Evolutionary conservation across 2,797 vertebrate species (phyloP), one percentile per base, ranked within the genome.

Genomic region (Champsocephalus gunnari): DNA sequence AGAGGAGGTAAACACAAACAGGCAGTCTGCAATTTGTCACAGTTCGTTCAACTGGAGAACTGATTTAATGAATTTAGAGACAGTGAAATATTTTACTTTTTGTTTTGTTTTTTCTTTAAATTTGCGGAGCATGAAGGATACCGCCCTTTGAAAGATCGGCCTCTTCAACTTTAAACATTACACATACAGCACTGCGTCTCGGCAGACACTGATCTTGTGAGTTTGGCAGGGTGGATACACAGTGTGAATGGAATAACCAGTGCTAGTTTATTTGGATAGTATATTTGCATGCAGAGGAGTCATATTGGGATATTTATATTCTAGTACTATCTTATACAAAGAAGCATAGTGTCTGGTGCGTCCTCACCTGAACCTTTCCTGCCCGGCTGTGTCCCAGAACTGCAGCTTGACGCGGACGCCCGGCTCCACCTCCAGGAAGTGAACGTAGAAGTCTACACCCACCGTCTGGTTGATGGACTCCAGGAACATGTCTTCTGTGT

Each of bases 331-430:
- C 5, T 44, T 24, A 13, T 19, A 59, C 45, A 77, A 48, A 32
- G 2, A 64, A 45, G 1, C 16, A 19, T 0, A 45, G 12, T 5
- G 16, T 16, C 17, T 14, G 12, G 16, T 13, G 43, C 19, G 28
- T 34, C 81, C 89, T 88, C 69, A 97, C 97, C 95, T 95, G 94
- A 97, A 97, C 76, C 96, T 90, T 83, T 97, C 97, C 86, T 97
- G 96, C 5, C 96, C 96, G 0, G 96, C 96, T 0, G 96, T 97
- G 90, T 97, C 96, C 96, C 96, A 96, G 89, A 97, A 97, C 89
- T 97, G 96, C 79, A 97, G 88, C 86, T 97, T 97, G 80, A 97
- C 86, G 12, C 82, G 81, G 56, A 96, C 88, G 2, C 95, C 95
- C 0, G 93, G 95, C 79, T 96, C 94, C 82, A 96, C 93, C 84